These are phyloP conservation scores for Orchesella flavescens DNA, from an alignment of 2,888 invertebrate species.

Conservation along the genomic window DNA sequence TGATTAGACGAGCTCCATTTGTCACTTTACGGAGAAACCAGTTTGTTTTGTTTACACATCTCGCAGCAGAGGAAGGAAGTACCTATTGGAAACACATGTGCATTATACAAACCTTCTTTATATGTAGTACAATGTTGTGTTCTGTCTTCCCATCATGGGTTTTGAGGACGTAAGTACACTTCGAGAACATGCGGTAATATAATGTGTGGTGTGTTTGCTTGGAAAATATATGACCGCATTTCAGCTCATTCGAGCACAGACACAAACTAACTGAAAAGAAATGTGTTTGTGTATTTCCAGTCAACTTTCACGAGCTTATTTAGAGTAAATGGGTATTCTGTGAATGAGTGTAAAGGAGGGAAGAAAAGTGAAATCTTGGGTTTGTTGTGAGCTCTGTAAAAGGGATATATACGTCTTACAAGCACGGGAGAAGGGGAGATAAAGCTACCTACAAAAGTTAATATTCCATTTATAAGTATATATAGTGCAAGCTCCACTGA, in stretches of 20 bases:
- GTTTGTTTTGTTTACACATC: too few relatives aligned
- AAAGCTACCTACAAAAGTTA: too few relatives aligned
- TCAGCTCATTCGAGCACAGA: conserved; percentile 21
- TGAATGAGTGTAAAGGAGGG: conserved; percentile 22
- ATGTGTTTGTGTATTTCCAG: conserved; percentile 20
- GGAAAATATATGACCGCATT: conserved; percentile 37
- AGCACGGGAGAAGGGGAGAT: too few relatives aligned
- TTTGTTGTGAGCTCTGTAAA: conserved; percentile 6
- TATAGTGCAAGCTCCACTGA: neutral
- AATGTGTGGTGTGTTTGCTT: conserved; percentile 3
- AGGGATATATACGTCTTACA: too few relatives aligned
- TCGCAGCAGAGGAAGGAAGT: too few relatives aligned
- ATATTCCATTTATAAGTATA: conserved; percentile 6
- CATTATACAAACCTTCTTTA: neutral
- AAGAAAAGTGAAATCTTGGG: conserved; percentile 14
- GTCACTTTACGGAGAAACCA: too few relatives aligned
- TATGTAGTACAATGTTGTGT: neutral
- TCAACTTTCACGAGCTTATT: conserved; percentile 3
- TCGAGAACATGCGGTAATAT: conserved; percentile 3
- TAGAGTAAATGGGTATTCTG: conserved; percentile 20
- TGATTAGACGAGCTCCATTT: too few relatives aligned
- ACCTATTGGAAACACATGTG: conserved; percentile 17
- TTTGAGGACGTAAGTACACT: neutral
- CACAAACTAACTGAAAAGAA: conserved; percentile 18
- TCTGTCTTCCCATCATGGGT: neutral